Percentiles rank a stretch among this genome's conserved stretches.
Conservation (phyloP, 2,113 vertebrate species). For the Acrocephalus arundinaceus region DNA sequence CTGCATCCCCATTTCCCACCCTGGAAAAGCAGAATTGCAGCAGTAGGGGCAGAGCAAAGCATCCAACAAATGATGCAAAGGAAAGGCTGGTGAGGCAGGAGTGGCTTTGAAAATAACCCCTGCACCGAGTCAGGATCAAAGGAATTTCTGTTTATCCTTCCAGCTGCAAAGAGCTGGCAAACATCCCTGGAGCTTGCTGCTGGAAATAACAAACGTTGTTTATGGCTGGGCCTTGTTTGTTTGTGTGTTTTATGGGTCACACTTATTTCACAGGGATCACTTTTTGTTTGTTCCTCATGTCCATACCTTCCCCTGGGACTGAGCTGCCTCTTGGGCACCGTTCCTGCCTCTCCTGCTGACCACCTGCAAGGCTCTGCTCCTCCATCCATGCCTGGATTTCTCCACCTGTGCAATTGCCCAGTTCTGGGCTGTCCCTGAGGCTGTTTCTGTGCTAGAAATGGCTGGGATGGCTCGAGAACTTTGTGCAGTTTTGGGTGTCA, state of each 20-base stretch:
- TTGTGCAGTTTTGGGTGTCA: neutral
- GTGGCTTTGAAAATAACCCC: neutral
- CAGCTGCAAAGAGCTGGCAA: slow-evolving; percentile 22
- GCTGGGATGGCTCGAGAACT: neutral
- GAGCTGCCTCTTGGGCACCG: neutral
- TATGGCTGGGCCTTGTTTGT: neutral
- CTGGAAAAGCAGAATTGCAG: neutral
- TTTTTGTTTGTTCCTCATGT: neutral
- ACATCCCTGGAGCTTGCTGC: neutral
- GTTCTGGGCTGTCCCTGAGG: too few relatives aligned
- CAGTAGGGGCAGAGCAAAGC: neutral
- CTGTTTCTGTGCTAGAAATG: neutral
- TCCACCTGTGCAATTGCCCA: neutral
- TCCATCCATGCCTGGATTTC: neutral
- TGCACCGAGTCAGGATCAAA: neutral
- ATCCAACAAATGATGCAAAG: neutral
- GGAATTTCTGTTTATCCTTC: slow-evolving; percentile 8
- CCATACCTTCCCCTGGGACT: neutral
- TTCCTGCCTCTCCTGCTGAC: neutral
- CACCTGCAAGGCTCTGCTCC: neutral
- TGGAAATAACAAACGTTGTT: neutral
- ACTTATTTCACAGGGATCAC: neutral
- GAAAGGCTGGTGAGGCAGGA: neutral
- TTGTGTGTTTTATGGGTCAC: slow-evolving; percentile 26
- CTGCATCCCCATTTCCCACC: neutral